Evolutionary conservation across 2,888 invertebrate species (phyloP).

Genomic region (Poecilus cupreus): DNA sequence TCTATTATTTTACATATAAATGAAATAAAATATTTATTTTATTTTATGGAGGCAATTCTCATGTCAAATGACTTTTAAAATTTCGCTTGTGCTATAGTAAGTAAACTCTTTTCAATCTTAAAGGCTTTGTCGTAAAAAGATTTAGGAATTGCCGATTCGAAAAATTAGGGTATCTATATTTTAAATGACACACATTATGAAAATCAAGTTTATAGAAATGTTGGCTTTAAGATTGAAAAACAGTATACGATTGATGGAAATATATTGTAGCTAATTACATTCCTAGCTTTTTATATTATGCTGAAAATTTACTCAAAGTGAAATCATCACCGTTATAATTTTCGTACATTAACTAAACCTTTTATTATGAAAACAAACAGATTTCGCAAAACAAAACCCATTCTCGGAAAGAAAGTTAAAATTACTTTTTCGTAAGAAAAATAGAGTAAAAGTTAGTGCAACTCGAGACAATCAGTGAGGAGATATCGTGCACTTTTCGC

Average conservation of each 20-base stretch:
- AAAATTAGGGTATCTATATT: no score
- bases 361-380: conserved; percentile 12
- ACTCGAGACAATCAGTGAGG: conserved; percentile 15
- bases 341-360: background rate
- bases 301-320: no score
- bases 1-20: background rate
- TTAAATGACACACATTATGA: no score
- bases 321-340: background rate
- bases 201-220: no score
- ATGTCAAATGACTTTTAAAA: background rate
- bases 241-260: no score
- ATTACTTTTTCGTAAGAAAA: conserved; percentile 31
- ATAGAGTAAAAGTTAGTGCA: conserved; percentile 20
- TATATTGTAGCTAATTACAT: no score
- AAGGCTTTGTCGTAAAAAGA: no score
- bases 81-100: no score
- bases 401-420: conserved; percentile 21
- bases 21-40: conserved; percentile 8
- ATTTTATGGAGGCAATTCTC: background rate
- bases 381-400: conserved; percentile 6
- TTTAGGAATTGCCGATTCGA: no score
- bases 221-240: no score
- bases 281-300: no score
- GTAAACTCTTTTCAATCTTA: no score
- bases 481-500: conserved; percentile 24